Percentiles rank a stretch among this genome's conserved stretches.
These are phyloP conservation scores for Lutraria lutraria DNA, from an alignment of 2,888 invertebrate species.

Conservation along the genomic window DNA sequence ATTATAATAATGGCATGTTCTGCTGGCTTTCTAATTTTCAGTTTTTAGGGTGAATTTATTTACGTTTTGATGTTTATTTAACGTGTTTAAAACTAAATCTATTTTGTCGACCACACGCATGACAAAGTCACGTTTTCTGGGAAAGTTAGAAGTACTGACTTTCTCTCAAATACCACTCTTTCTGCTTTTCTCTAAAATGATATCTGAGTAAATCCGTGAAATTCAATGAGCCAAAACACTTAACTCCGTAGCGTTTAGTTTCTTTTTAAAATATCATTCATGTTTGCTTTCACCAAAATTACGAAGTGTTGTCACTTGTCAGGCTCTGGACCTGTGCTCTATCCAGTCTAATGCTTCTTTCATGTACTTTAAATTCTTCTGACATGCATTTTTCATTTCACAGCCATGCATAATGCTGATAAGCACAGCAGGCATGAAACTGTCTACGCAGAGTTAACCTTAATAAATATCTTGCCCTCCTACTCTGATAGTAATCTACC, in stretches of 20 bases:
- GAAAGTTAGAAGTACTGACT: neutral
- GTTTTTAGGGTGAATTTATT: neutral
- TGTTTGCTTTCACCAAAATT: neutral
- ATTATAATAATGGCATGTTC: neutral
- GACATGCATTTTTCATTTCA: slow-evolving; percentile 38
- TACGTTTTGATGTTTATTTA: neutral
- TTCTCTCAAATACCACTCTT: neutral
- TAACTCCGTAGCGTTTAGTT: neutral
- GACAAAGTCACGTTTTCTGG: neutral
- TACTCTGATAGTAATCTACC: neutral
- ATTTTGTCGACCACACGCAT: neutral
- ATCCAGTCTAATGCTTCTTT: slow-evolving; percentile 26
- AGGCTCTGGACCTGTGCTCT: neutral
- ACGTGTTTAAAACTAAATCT: neutral
- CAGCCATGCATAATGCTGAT: slow-evolving; percentile 46
- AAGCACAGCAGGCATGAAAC: slow-evolving; percentile 34
- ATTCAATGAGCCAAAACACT: neutral
- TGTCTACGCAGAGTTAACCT: neutral
- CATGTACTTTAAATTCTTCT: slow-evolving; percentile 22
- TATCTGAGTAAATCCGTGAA: neutral
- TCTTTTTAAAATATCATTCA: neutral
- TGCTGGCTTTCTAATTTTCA: neutral
- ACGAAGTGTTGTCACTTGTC: neutral
- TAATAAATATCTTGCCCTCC: slow-evolving; percentile 1
- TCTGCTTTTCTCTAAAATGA: neutral